Percentiles rank a stretch among this genome's conserved stretches.
Conservation (phyloP, 2,888 invertebrate genomes). For the Tachina lurida region DNA sequence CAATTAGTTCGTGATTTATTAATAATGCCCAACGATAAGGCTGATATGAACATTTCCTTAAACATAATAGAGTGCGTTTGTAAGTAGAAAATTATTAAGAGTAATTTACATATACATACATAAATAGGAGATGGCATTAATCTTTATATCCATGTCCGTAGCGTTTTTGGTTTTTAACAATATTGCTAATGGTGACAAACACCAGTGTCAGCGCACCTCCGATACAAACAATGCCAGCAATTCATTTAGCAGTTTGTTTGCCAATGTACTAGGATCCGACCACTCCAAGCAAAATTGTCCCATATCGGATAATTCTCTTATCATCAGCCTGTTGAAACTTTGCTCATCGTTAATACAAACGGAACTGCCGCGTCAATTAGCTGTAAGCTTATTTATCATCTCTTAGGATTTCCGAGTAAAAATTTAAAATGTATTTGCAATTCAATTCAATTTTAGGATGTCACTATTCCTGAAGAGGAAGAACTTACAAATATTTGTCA, state of each 20-base stretch:
- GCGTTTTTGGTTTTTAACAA: slow-evolving; percentile 84
- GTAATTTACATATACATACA: background rate
- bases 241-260: slow-evolving; percentile 90
- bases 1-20: slow-evolving; percentile 87
- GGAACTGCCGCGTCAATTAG: slow-evolving; percentile 84
- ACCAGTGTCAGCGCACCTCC: slow-evolving; percentile 84
- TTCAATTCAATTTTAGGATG: slow-evolving; percentile 75
- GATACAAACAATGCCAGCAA: slow-evolving; percentile 84
- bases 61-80: slow-evolving; percentile 90
- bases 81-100: slow-evolving; percentile 77
- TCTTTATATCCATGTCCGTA: slow-evolving; percentile 71
- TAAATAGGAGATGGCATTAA: background rate
- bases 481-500: slow-evolving; percentile 84
- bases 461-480: slow-evolving; percentile 83
- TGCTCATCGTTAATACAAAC: slow-evolving; percentile 86
- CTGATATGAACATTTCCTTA: slow-evolving; percentile 88
- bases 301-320: slow-evolving; percentile 88
- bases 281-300: slow-evolving; percentile 86
- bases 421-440: background rate
- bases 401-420: background rate
- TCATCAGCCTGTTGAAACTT: slow-evolving; percentile 88
- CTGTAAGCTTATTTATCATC: slow-evolving; percentile 76
- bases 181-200: slow-evolving; percentile 84
- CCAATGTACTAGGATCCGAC: slow-evolving; percentile 87
- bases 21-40: slow-evolving; percentile 86